These are phyloP conservation scores for Poecilobothrus nobilitatus DNA, from an alignment of 2,888 invertebrate genomes.

Conservation along the genomic window DNA sequence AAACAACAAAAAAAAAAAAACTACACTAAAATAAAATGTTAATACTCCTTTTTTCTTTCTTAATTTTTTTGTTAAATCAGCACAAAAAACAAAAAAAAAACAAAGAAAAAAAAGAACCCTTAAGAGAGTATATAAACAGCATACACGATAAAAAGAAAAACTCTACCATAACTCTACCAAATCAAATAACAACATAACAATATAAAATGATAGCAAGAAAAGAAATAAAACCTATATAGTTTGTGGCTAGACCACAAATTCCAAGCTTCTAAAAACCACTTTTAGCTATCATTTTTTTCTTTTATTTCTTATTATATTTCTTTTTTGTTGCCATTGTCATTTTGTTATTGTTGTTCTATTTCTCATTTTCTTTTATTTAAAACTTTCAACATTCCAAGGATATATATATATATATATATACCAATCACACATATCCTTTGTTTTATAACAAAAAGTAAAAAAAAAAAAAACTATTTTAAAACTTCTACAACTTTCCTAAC, in stretches of 20 bases:
- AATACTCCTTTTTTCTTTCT: too few species aligned
- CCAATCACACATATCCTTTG: too few species aligned
- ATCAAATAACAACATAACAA: not conserved
- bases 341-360: too few species aligned
- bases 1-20: too few species aligned
- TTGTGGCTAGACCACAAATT: not conserved
- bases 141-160: not conserved
- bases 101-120: too few species aligned
- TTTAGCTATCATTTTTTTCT: not conserved
- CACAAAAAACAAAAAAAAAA: not conserved
- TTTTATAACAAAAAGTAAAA: too few species aligned
- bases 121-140: not conserved
- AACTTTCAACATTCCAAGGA: not conserved
- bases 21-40: too few species aligned
- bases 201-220: not conserved
- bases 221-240: constrained; percentile 4
- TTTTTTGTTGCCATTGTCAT: too few species aligned
- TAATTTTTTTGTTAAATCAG: not conserved
- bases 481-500: not conserved
- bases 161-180: not conserved
- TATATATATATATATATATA: not conserved
- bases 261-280: constrained; percentile 1
- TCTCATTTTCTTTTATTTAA: too few species aligned
- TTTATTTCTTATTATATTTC: not conserved
- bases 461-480: too few species aligned